These are phyloP conservation scores for Anguilla pacifica DNA, from an alignment of 2,797 vertebrate genomes.

Conservation along the genomic window DNA sequence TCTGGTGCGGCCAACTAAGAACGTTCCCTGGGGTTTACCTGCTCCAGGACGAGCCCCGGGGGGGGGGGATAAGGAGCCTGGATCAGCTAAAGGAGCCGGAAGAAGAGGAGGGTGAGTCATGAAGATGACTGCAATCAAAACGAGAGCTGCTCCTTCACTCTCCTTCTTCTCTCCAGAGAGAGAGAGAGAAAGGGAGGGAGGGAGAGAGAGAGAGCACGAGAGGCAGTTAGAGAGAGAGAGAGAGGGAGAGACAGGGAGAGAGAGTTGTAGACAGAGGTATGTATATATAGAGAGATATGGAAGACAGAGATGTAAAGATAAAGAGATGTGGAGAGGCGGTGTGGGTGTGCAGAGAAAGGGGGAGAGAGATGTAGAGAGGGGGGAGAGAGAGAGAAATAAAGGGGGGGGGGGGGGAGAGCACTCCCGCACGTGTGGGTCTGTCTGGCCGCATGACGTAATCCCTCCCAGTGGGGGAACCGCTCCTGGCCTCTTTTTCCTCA, in stretches of 20 bases:
- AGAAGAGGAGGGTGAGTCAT: not conserved
- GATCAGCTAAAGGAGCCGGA: not conserved
- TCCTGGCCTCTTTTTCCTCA: not conserved
- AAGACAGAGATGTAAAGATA: not conserved
- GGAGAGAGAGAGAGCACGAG: not conserved
- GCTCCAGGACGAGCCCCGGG: not conserved
- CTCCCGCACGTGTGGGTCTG: not conserved
- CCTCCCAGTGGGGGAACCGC: not conserved
- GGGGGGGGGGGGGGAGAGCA: not conserved
- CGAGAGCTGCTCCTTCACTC: constrained; percentile 33
- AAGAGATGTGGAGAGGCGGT: not conserved
- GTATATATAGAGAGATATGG: not conserved
- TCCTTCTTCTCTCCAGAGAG: not conserved
- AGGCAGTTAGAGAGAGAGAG: too few relatives aligned
- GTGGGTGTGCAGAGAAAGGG: not conserved
- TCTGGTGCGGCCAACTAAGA: not conserved
- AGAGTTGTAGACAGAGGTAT: too few relatives aligned
- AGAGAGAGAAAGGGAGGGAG: not conserved
- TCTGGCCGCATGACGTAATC: not conserved
- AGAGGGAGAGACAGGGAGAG: too few relatives aligned
- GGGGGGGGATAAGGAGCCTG: not conserved
- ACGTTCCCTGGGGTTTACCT: not conserved
- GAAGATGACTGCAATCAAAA: constrained; percentile 48
- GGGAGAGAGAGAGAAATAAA: too few relatives aligned
- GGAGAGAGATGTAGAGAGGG: not conserved